Conservation (phyloP, 1,140 invertebrate genomes). For the Rhizoglyphus robini region DNA sequence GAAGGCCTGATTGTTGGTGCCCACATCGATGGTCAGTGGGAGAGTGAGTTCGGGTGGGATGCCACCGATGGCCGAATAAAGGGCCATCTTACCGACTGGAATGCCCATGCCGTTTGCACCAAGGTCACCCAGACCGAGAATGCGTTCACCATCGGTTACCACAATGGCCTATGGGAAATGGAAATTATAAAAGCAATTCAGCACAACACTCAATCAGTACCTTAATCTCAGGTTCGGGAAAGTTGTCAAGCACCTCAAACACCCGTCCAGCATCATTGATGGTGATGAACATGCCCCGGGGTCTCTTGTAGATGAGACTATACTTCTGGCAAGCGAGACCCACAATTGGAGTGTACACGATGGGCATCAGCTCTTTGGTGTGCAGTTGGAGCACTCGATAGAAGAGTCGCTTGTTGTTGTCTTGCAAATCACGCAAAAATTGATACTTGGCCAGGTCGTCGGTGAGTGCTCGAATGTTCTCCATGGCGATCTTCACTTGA, state of each 20-base stretch:
- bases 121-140: constrained; percentile 81
- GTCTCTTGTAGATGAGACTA: constrained; percentile 80
- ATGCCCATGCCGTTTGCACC: constrained; percentile 93
- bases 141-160: constrained; percentile 87
- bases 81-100: constrained; percentile 77
- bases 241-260: constrained; percentile 51
- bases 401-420: constrained; percentile 89
- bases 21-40: constrained; percentile 81
- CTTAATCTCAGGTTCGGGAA: constrained; percentile 76
- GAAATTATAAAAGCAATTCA: constrained; percentile 7
- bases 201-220: constrained; percentile 28
- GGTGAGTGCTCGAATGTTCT: constrained; percentile 27
- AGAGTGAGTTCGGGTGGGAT: constrained; percentile 84
- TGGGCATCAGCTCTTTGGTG: constrained; percentile 87
- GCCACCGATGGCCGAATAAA: constrained; percentile 83
- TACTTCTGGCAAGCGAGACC: constrained; percentile 94
- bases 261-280: constrained; percentile 85
- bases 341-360: constrained; percentile 95
- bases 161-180: constrained; percentile 56
- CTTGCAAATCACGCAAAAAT: constrained; percentile 42
- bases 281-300: constrained; percentile 81
- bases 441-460: constrained; percentile 30
- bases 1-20: constrained; percentile 71
- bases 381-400: constrained; percentile 84
- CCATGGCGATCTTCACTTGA: constrained; percentile 28